A percentile compares a stretch with the other conserved stretches of the same genome.
phyloP scores from a whole-genome alignment of 2,113 vertebrate genomes.

The Willisornis vidua region DNA sequence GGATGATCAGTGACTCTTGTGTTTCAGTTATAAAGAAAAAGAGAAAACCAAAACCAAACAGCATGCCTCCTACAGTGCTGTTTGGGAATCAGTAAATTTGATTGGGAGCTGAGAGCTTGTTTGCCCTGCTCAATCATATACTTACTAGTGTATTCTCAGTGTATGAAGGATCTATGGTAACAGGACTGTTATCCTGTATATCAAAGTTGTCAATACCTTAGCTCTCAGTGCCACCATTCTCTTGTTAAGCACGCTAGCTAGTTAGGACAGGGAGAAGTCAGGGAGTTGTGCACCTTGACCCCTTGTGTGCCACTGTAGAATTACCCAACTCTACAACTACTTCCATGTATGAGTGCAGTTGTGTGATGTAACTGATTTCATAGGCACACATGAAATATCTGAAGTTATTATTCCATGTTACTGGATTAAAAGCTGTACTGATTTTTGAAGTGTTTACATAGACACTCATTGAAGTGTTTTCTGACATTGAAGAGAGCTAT shows the following conservation, averaged over 20 bases:
- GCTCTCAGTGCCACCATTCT: not conserved
- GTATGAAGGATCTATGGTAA: not conserved
- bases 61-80: not conserved
- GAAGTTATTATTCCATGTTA: not conserved
- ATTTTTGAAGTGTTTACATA: not conserved
- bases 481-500: not conserved
- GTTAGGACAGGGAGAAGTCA: not conserved
- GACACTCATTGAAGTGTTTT: not conserved
- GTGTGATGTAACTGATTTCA: not conserved
- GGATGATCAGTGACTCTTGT: not conserved
- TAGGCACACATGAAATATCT: not conserved
- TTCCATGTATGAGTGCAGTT: not conserved
- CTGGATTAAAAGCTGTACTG: not conserved
- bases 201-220: not conserved
- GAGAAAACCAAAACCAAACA: not conserved
- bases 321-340: not conserved
- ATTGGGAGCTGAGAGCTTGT: not conserved
- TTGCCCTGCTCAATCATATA: not conserved
- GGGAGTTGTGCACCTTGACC: rapidly evolving
- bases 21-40: not conserved
- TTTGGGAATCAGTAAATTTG: not conserved
- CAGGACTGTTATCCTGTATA: not conserved
- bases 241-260: not conserved
- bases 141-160: not conserved
- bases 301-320: not conserved